These are phyloP conservation scores for Goniozus legneri DNA, from an alignment of 1,140 invertebrate genomes.

Conservation along the genomic window DNA sequence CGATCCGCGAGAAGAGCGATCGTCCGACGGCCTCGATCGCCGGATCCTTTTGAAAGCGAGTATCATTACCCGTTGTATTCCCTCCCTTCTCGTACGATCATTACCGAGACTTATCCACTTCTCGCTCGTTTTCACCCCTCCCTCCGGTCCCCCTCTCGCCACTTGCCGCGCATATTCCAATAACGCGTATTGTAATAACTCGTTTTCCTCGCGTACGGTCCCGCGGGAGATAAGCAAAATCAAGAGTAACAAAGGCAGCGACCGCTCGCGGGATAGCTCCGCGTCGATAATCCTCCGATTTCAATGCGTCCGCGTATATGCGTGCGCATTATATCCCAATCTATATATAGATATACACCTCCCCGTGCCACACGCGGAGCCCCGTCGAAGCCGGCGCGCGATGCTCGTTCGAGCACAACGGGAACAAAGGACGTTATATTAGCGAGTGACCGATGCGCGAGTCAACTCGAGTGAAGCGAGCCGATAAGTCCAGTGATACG, in stretches of 20 bases:
- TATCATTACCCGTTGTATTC: no score
- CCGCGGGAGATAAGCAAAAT: conserved; percentile 27
- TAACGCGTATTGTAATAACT: conserved; percentile 17
- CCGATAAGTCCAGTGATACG: no score
- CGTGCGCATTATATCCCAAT: conserved; percentile 9
- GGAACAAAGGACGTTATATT: conserved; percentile 28
- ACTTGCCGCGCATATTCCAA: conserved; percentile 16
- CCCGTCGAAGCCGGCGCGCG: no score
- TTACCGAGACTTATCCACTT: no score
- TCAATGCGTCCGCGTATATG: conserved; percentile 17
- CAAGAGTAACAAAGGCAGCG: conserved; percentile 14
- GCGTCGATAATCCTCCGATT: conserved; percentile 26
- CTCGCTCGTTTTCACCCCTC: conserved; percentile 19
- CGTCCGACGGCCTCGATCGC: no score
- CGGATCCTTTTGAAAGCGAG: no score
- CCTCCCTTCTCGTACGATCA: no score
- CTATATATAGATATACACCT: no score
- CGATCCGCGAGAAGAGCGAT: no score
- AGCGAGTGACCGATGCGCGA: no score
- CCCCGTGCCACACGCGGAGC: no score
- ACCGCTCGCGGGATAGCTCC: neutral
- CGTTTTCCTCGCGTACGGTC: conserved; percentile 14
- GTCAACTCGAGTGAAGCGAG: no score
- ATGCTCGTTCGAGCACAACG: conserved; percentile 19
- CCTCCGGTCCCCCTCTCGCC: conserved; percentile 3